Evolutionary conservation across 2,113 vertebrate species (phyloP), one percentile per base, ranked within the genome.

Genomic region (Xiphophorus couchianus): DNA sequence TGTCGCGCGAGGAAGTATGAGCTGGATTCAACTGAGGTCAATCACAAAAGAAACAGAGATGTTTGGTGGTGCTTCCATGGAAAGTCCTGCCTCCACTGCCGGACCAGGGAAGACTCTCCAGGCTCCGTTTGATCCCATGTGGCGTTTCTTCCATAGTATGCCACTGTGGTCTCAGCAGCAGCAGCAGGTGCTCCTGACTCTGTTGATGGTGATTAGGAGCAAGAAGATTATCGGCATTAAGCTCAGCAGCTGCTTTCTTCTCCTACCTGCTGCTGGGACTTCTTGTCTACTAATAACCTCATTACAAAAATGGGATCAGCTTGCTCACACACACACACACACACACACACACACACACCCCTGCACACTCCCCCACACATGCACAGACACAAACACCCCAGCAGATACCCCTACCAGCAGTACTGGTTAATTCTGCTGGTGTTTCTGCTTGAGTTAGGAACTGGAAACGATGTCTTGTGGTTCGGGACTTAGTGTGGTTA

Each of bases 191-290:
- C 91, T 91, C 78, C 86, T 91, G 86, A 92, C 89, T 93, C 84
- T 84, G 86, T 87, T 91, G 90, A 88, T 86, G 76, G 80, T 89
- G 91, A 94, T 94, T 95, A 91, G 88, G 82, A 88, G 83, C 89
- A 93, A 93, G 90, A 75, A 92, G 93, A 93, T 94, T 93, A 92
- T 69, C 62, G 17, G 63, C 68, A 85, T 89, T 93, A 91, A 93
- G 78, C 90, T 86, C 61, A 62, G 77, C 86, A 90, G 86, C 88
- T 92, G 89, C 89, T 91, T 90, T 88, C 80, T 88, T 92, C 88
- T 85, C 71, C 76, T 84, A 62, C 84, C 84, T 89, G 80, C 86
- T 88, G 83, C 84, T 58, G 0, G 39, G 80, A 76, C 84, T 85
- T 78, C 84, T 73, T 86, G 83, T 85, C 87, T 74, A 90, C 90